These are phyloP conservation scores for Macaria liturata DNA, from an alignment of 2,888 invertebrate genomes.

Conservation along the genomic window DNA sequence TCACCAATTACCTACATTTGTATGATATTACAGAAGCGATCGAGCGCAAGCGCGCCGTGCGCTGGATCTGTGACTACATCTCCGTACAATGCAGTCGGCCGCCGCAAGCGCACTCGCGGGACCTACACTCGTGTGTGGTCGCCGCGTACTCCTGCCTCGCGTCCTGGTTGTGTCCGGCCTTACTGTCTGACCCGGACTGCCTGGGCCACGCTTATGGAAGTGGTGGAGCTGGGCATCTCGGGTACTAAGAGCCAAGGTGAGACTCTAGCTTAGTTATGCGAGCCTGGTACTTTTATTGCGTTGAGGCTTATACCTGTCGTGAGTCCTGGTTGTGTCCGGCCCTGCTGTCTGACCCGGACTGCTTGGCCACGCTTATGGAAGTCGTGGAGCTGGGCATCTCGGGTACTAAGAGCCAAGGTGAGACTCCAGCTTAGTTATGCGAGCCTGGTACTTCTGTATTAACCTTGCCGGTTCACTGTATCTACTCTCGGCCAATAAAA, in stretches of 20 bases:
- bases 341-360: constrained; percentile 96
- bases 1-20: too few relatives aligned
- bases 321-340: neutral
- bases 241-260: constrained; percentile 93
- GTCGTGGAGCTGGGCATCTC: constrained; percentile 99
- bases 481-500: too few relatives aligned
- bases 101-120: constrained; percentile 96
- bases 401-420: constrained; percentile 93
- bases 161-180: constrained; percentile 96
- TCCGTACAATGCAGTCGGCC: constrained; percentile 97
- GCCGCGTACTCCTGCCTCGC: constrained; percentile 96
- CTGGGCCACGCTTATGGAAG: constrained; percentile 96
- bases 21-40: constrained; percentile 87
- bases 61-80: constrained; percentile 99
- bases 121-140: constrained; percentile 96
- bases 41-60: constrained; percentile 96
- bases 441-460: neutral
- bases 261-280: neutral
- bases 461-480: too few relatives aligned
- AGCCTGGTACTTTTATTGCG: neutral
- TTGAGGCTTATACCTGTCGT: neutral
- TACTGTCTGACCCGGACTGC: constrained; percentile 96
- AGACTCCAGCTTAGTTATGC: neutral
- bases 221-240: constrained; percentile 98
- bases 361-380: constrained; percentile 96